phyloP scores from a whole-genome alignment of 2,113 vertebrate species.

The Nanorana parkeri region DNA sequence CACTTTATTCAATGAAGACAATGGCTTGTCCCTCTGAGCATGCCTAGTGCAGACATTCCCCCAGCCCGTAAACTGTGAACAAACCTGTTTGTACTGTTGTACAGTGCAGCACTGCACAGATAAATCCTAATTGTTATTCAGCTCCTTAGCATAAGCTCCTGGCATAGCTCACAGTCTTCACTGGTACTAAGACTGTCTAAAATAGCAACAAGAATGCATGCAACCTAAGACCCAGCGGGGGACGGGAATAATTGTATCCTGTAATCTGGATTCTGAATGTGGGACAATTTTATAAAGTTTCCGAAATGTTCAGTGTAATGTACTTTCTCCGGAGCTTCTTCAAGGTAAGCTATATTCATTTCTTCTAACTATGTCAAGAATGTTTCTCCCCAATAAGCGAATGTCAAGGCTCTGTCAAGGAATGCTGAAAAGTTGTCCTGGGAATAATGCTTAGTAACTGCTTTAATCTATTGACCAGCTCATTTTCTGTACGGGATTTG shows the following conservation, averaged over 20 bases:
- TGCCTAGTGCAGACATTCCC: slow-evolving; percentile 69
- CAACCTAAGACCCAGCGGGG: slow-evolving; percentile 73
- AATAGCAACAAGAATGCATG: slow-evolving; percentile 81
- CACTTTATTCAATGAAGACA: slow-evolving; percentile 71
- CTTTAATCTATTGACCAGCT: slow-evolving; percentile 24
- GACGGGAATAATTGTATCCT: slow-evolving; percentile 65
- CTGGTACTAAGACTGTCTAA: slow-evolving; percentile 76
- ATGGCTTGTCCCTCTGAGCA: slow-evolving; percentile 73
- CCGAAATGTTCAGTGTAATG: slow-evolving; percentile 81
- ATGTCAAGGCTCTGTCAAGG: slow-evolving; percentile 55
- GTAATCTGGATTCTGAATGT: slow-evolving; percentile 62
- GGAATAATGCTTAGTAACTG: slow-evolving; percentile 48
- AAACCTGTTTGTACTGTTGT: slow-evolving; percentile 76
- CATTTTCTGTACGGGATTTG: not conserved
- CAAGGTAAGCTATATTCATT: slow-evolving; percentile 78
- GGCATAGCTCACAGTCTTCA: slow-evolving; percentile 72
- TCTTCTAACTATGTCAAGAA: slow-evolving; percentile 59
- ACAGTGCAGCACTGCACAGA: slow-evolving; percentile 68
- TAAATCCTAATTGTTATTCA: slow-evolving; percentile 81
- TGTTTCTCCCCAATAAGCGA: slow-evolving; percentile 57
- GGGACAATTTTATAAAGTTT: slow-evolving; percentile 62
- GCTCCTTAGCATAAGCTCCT: slow-evolving; percentile 80
- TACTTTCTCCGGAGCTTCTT: slow-evolving; percentile 85
- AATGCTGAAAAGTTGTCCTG: slow-evolving; percentile 58
- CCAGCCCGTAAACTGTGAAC: slow-evolving; percentile 74